Evolutionary conservation across 2,113 vertebrate species (phyloP), one percentile per base, ranked within the genome.

Genomic region (Gallinago jamesoni): DNA sequence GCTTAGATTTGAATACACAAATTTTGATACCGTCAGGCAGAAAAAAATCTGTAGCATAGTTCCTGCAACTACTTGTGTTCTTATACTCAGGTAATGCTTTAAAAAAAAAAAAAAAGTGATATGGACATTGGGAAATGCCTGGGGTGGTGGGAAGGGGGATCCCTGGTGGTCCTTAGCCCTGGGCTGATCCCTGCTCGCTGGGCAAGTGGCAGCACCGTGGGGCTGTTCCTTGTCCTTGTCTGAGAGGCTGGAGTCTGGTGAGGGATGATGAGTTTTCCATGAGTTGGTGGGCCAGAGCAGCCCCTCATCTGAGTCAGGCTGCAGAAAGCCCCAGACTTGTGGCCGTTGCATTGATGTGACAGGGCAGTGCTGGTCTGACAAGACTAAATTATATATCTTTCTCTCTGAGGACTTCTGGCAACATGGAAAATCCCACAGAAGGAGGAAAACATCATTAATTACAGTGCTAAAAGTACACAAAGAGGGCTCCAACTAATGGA

Each of bases 121-220:
- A 19, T 3, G 15, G 16, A 19, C 0, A 0, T 33, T 47, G 27
- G 33, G 43, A 72, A 66, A 39, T n/a, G 23, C 9, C 7, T 5
- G 50, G 23, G 8, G 31, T 62, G 14, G 28, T 59, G 37, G 52
- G 64, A 39, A 57, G 27, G 15, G 14, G 25, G 14, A 31, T 70
- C 16, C 15, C 33, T 21, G 4, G 12, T 31, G 35, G 37, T 75
- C 27, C 62, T 45, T 30, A 53, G 15, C 37, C 18, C 37, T 1
- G 1, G 33, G 6, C 4, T 37, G 69, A 16, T 31, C 30, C 35
- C 50, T 47, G 56, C 30, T 57, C 0, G 5, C 35, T 33, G 45
- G 33, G 48, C 19, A 18, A n/a, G 55, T 1, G 0, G 25, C 55
- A 81, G 25, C 35, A 37, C 24, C 1, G 23, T 1, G 2, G 21